Evolutionary conservation across 2,113 vertebrate species (phyloP).

Genomic region (Dendrocopos noguchii): DNA sequence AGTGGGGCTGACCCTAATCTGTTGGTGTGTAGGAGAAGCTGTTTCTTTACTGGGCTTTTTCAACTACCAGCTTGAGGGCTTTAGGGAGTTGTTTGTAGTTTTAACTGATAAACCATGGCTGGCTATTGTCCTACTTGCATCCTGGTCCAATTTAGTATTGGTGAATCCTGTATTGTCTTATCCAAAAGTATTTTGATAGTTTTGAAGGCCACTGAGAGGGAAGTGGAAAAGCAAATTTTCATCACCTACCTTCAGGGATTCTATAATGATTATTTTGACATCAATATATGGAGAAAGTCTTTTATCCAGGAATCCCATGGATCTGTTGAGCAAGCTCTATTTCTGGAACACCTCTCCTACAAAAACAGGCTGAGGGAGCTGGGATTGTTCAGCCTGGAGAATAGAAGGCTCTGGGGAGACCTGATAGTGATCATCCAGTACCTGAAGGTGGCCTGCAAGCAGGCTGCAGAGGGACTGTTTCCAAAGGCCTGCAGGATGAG

Average conservation of each 20-base stretch:
- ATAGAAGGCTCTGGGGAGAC: too few relatives aligned
- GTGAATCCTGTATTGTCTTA: background rate
- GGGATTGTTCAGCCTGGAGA: too few relatives aligned
- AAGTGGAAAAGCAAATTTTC: background rate
- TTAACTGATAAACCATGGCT: background rate
- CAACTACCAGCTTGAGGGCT: fast-evolving
- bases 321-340: background rate
- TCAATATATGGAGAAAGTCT: background rate
- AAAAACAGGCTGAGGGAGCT: too few relatives aligned
- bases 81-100: background rate
- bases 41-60: background rate
- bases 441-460: too few relatives aligned
- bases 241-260: background rate
- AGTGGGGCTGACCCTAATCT: fast-evolving
- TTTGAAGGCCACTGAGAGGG: background rate
- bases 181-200: background rate
- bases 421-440: too few relatives aligned
- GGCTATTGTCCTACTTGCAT: background rate
- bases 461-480: too few relatives aligned
- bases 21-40: background rate
- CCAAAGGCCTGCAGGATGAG: too few relatives aligned
- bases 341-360: too few relatives aligned
- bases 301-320: background rate
- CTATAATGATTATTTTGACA: background rate
- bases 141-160: background rate